Base-by-base conservation (phyloP, 23 tunicate genomes). In the Halocynthia aurantium region DNA sequence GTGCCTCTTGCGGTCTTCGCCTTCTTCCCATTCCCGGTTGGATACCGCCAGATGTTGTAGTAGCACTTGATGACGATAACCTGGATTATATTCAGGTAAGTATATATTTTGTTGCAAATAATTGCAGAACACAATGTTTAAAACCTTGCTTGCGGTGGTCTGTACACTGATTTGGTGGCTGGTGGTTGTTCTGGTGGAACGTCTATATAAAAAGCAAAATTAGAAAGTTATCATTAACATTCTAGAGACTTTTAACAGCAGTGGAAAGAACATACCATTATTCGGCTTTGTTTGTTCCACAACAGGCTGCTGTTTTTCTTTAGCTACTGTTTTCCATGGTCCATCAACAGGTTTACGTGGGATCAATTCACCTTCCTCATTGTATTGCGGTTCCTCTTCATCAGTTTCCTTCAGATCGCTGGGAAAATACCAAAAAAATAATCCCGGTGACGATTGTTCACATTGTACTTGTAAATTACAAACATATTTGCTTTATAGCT, bases 341-440 rank as follows among this genome's bases (percentile, higher is more conserved):
- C 97, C 97, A 40, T 89, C 96, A 17, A 52, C 97, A 51, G 72
- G 77, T 77, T 81, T 85, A 7, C 87, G 97, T 50, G 85, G 85
- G 50, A 90, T 77, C 17, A 90, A 62, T 66, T 90, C 97, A 18
- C 97, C 97, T 22, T 81, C 85, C 52, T 90, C 97, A 63, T 90
- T 80, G 63, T 90, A 90, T 72, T 90, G 91, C 10, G 85, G 88
- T 13, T 61, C 78, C 19, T 81, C 82, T 9, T 10, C 81, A 7
- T 13, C 55, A 7, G 70, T 62, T 21, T 73, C 75, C 22, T 62
- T 50, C 8, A 44, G 68, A 11, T 73, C 85, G 55, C 62, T 81
- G 5, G 12, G 21, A 51, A 70, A 9, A 52, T n/a, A n/a, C n/a
- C n/a, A 31, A 31, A 31, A 31, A 58, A 2, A 58, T 58, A 1